These are phyloP conservation scores for Venturia canescens DNA, from an alignment of 1,140 invertebrate species.

Conservation along the genomic window DNA sequence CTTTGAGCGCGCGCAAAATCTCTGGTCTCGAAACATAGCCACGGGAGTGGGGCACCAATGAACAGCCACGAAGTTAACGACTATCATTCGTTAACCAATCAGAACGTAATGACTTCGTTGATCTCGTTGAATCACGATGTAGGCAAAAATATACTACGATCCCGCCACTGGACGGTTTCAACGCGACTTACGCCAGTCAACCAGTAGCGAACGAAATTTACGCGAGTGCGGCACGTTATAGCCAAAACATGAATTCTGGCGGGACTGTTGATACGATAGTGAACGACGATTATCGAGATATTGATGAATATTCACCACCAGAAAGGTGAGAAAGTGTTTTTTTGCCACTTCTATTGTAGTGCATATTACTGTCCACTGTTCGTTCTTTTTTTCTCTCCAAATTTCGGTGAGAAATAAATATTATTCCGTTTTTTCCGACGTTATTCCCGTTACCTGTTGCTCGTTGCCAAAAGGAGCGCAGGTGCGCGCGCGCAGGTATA, in stretches of 20 bases:
- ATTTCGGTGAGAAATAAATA: too few relatives aligned
- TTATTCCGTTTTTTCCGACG: not conserved
- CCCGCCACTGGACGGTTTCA: constrained; percentile 50
- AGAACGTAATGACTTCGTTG: not conserved
- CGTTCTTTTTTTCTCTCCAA: too few relatives aligned
- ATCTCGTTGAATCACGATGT: constrained; percentile 15
- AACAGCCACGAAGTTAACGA: not conserved
- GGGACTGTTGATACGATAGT: constrained; percentile 50
- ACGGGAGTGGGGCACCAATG: constrained; percentile 17
- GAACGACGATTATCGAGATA: constrained; percentile 39
- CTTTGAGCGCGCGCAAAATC: constrained; percentile 29
- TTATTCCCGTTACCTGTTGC: constrained; percentile 62
- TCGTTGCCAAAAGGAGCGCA: constrained; percentile 27
- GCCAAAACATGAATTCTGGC: constrained; percentile 62
- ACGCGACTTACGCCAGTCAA: not conserved
- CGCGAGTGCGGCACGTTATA: constrained; percentile 42
- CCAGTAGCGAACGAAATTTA: constrained; percentile 51
- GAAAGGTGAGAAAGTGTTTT: constrained; percentile 55
- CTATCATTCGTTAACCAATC: constrained; percentile 42
- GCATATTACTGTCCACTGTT: too few relatives aligned
- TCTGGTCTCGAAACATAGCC: constrained; percentile 24
- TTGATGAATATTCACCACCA: constrained; percentile 55
- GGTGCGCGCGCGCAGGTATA: constrained; percentile 32
- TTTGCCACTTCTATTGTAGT: not conserved
- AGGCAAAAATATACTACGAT: constrained; percentile 18